Evolutionary conservation across 2,113 vertebrate genomes (phyloP).

Genomic region (Oncorhynchus tshawytscha): DNA sequence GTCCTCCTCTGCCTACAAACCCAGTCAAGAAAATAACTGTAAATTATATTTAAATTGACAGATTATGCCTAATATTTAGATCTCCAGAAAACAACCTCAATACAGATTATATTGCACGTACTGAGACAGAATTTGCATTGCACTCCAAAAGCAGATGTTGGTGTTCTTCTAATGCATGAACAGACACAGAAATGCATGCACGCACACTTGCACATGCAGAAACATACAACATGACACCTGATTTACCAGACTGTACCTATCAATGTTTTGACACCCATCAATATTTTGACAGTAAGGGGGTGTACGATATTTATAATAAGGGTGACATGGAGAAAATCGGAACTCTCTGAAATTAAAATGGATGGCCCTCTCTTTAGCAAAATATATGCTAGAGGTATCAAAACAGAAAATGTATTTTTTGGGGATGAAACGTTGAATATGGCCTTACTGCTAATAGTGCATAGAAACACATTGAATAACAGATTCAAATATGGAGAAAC

Average conservation of each 20-base stretch:
- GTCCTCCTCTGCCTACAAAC: constrained; percentile 11
- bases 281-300: background rate
- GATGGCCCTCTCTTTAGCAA: too few relatives aligned
- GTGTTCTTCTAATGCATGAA: background rate
- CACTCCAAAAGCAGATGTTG: constrained; percentile 17
- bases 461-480: too few relatives aligned
- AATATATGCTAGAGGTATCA: too few relatives aligned
- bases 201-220: background rate
- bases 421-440: too few relatives aligned
- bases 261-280: too few relatives aligned
- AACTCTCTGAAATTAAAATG: too few relatives aligned
- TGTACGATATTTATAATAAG: too few relatives aligned
- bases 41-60: constrained; percentile 13
- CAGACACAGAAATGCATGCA: background rate
- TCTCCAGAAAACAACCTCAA: constrained; percentile 17
- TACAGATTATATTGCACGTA: constrained; percentile 25
- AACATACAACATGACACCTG: background rate
- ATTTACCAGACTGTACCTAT: too few relatives aligned
- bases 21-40: constrained; percentile 25
- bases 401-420: too few relatives aligned
- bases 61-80: constrained; percentile 21
- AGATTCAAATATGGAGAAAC: too few relatives aligned
- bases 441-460: too few relatives aligned
- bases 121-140: constrained; percentile 36
- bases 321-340: too few relatives aligned